Evolutionary conservation across 2,888 invertebrate genomes (phyloP), one percentile per base, ranked within the genome.

Genomic region (Ctena decussata): DNA sequence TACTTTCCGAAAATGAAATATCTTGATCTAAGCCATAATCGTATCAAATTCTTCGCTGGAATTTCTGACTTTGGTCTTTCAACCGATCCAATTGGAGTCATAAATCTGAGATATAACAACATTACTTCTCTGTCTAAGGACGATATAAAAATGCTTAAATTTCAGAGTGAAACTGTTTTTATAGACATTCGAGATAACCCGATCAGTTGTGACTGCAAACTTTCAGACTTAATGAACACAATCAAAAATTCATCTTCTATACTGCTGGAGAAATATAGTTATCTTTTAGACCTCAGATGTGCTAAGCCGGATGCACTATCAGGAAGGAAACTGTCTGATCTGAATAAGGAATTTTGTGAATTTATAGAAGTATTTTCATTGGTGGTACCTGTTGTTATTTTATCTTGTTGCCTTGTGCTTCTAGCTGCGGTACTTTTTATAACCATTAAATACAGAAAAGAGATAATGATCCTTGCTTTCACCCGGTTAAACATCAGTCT

Each of bases 171-270:
- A 27, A 86, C 84, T n/a, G 88, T 87, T 0, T 75, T 82, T 44
- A 82, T 92, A 32, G 89, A 92, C 53, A 82, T 92, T 21, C 70
- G 89, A 21, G 53, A 90, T 24, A 92, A 92, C 74, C 92, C 92
- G 11, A 73, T 90, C 24, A 12, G 78, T 24, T 92, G 92, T 85
- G 84, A 89, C 30, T 92, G 92, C 73, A 86, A 85, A 27, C 83
- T 91, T 35, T 78, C 73, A n/a, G 74, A 86, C 15, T 77, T 90
- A 57, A 77, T 90, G 11, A 79, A 69, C 24, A 41, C 37, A 32
- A 70, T 82, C 41, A 76, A 87, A n/a, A 78, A 89, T 27, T 32
- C 21, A 11, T 73, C 75, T 15, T 71, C 44, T 24, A 44, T 69
- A 32, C 32, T 84, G 3, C 18, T 80, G 27, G 8, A 24, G 3